These are phyloP conservation scores for Nothoprocta pentlandii DNA, from an alignment of 2,113 vertebrate genomes.

Conservation along the genomic window DNA sequence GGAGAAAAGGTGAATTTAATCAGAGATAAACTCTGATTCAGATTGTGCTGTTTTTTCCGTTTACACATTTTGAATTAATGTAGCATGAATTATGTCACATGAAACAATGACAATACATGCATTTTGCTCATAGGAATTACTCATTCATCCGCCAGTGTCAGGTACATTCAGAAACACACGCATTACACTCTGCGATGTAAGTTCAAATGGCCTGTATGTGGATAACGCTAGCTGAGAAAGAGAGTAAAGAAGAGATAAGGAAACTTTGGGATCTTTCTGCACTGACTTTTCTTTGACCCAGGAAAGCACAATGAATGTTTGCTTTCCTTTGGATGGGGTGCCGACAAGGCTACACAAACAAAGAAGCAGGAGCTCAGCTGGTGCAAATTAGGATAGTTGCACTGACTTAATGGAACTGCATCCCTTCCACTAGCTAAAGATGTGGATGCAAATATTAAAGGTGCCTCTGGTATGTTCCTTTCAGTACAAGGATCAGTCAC, in stretches of 20 bases:
- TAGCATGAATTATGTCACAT: constrained; percentile 34
- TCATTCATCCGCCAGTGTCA: constrained; percentile 43
- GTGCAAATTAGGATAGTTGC: constrained; percentile 61
- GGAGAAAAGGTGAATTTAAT: background rate
- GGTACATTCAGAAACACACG: constrained; percentile 14
- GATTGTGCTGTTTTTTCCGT: background rate
- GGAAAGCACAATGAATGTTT: constrained; percentile 67
- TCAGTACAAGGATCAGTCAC: constrained; percentile 1
- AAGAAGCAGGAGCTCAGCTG: constrained; percentile 66
- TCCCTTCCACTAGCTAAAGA: constrained; percentile 29
- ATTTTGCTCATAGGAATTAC: constrained; percentile 8
- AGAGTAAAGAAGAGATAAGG: constrained; percentile 7
- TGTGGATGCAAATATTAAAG: constrained; percentile 49
- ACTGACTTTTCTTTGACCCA: constrained; percentile 69
- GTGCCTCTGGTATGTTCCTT: background rate
- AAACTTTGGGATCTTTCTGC: constrained; percentile 35
- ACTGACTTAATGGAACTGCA: constrained; percentile 29
- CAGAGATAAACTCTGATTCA: constrained; percentile 7
- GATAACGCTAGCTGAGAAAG: background rate
- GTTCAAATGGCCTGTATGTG: background rate
- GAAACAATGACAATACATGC: constrained; percentile 12
- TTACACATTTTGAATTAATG: constrained; percentile 46
- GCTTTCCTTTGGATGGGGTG: constrained; percentile 67
- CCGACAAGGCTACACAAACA: constrained; percentile 66
- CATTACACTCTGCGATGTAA: constrained; percentile 5